These are phyloP conservation scores for Parambassis ranga DNA, from an alignment of 2,797 vertebrate genomes.

Conservation along the genomic window DNA sequence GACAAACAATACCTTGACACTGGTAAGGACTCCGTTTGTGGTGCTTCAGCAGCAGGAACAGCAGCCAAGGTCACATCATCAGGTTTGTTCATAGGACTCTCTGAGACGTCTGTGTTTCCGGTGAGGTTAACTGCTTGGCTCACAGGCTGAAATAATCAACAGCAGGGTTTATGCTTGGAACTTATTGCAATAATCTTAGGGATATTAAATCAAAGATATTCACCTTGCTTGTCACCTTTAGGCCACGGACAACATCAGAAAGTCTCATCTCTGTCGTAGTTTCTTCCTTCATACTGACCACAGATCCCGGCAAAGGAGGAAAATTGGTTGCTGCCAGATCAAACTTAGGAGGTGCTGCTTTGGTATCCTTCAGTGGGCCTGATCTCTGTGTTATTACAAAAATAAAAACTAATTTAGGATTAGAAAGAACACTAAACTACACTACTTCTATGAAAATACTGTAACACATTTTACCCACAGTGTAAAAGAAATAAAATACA, in stretches of 20 bases:
- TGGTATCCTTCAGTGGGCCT: conserved; percentile 81
- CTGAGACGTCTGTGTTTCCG: conserved; percentile 7
- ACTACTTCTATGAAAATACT: background rate
- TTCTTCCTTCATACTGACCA: conserved; percentile 83
- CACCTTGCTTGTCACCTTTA: conserved; percentile 87
- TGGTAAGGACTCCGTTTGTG: background rate
- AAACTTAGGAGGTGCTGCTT: conserved; percentile 90
- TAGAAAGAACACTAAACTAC: too few species aligned
- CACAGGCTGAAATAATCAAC: conserved; percentile 35
- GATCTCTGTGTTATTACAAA: conserved; percentile 76
- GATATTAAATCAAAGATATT: background rate
- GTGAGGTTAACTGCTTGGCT: conserved; percentile 50
- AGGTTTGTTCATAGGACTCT: conserved; percentile 6
- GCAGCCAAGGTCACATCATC: background rate
- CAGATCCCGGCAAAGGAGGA: conserved; percentile 93
- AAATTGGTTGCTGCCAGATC: conserved; percentile 94
- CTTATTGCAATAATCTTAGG: too few species aligned
- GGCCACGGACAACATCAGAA: conserved; percentile 92
- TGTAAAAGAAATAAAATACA: background rate
- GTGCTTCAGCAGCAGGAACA: conserved; percentile 17
- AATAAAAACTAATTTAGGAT: background rate
- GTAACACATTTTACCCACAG: background rate
- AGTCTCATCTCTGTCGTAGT: conserved; percentile 88
- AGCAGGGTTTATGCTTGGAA: too few species aligned
- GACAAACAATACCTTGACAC: conserved; percentile 58